Conservation (phyloP, 2,888 invertebrate species). For the Chesias legatella region DNA sequence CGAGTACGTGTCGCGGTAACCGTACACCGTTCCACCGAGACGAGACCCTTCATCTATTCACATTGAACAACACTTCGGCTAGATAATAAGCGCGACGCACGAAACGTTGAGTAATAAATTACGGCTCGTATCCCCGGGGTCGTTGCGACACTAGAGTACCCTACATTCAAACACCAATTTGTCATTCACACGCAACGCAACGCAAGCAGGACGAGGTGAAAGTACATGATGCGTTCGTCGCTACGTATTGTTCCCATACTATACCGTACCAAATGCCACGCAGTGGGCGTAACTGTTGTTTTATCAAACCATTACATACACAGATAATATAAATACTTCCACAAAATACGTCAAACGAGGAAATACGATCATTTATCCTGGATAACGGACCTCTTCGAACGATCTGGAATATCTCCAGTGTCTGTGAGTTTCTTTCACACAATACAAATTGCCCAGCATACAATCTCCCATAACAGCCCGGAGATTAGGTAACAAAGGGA, state of each 20-base stretch:
- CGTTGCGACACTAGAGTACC: slow-evolving; percentile 43
- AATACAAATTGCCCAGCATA: slow-evolving; percentile 26
- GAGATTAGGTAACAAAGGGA: slow-evolving; percentile 44
- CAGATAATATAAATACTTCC: slow-evolving; percentile 7
- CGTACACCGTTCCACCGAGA: slow-evolving; percentile 1
- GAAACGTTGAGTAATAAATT: slow-evolving; percentile 39
- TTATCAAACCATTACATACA: slow-evolving; percentile 26
- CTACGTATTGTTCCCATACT: slow-evolving; percentile 40
- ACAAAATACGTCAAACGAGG: no score
- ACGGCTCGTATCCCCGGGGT: slow-evolving; percentile 34
- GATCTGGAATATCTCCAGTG: no score
- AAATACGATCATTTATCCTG: no score
- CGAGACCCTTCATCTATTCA: slow-evolving; percentile 12
- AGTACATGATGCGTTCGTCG: slow-evolving; percentile 53
- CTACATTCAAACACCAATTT: neutral
- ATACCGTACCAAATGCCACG: slow-evolving; percentile 31
- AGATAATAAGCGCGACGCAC: slow-evolving; percentile 35
- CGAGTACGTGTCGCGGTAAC: slow-evolving; percentile 11
- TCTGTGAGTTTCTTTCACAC: neutral
- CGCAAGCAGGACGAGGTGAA: slow-evolving; percentile 61
- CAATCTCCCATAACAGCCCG: slow-evolving; percentile 33
- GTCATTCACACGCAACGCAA: slow-evolving; percentile 48
- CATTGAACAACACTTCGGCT: slow-evolving; percentile 21
- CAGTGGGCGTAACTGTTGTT: slow-evolving; percentile 48
- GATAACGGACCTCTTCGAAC: no score